Evolutionary conservation across 1,140 invertebrate species (phyloP), one percentile per base, ranked within the genome.

Genomic region (Hydropsyche tenuis): DNA sequence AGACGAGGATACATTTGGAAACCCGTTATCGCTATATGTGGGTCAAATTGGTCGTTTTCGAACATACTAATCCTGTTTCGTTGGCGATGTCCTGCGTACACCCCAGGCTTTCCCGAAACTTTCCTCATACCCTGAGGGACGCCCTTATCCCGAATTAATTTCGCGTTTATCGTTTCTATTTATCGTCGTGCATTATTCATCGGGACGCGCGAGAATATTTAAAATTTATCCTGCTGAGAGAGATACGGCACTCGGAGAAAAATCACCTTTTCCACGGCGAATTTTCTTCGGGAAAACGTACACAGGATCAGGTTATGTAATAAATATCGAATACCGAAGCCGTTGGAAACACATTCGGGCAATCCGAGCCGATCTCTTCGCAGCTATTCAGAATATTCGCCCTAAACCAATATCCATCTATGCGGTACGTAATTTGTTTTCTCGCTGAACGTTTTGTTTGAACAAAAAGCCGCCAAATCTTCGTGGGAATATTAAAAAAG

Each of bases 111-210:
- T 60, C 22, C 18, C 9, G 23, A 48, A 60, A 60, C 56, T 60
- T 60, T 60, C 18, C 23, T 23, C 20, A 18, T 16, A 18, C 48
- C 56, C 22, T 23, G 56, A 37, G 56, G 56, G 23, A 60, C 12
- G 25, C 23, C 56, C 56, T 25, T 27, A 60, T 60, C 22, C 23
- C 56, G 56, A 60, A 60, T 60, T 60, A 60, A 60, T 60, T 60
- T 60, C 56, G 56, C 56, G 56, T 60, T 60, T 60, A 60, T 60
- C 56, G 56, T 60, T 60, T 60, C 56, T 60, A 60, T 60, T 60
- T 60, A 60, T 60, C 23, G 56, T 60, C 22, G 56, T 60, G 23
- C 56, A 60, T 60, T 60, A 60, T 60, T 60, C 56, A 60, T 60
- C 18, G 23, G 22, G 23, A 27, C 23, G 20, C 56, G 23, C 9